Evolutionary conservation across 2,797 vertebrate genomes (phyloP).

Genomic region (Acridotheres tristis): DNA sequence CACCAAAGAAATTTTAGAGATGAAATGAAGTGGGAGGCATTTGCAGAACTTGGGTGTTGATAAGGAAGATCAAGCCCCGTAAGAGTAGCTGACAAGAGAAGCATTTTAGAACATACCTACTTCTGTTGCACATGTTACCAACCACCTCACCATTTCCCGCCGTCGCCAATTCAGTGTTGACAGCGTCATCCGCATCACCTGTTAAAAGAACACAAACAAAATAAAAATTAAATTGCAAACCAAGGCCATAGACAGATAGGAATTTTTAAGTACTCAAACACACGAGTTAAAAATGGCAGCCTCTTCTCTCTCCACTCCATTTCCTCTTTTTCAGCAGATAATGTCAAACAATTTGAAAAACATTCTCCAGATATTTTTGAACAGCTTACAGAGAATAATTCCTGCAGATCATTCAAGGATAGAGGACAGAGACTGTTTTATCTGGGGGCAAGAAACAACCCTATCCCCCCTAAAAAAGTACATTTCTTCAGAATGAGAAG

Average conservation of each 20-base stretch:
- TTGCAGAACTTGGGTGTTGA: not conserved
- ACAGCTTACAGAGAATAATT: not conserved
- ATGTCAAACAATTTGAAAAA: not conserved
- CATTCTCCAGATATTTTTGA: not conserved
- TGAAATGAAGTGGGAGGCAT: not conserved
- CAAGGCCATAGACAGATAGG: not conserved
- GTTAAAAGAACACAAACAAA: slow-evolving; percentile 20
- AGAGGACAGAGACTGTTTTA: no score
- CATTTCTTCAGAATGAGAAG: not conserved
- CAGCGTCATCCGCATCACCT: slow-evolving; percentile 99
- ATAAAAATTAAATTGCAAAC: not conserved
- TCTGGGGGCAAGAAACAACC: not conserved
- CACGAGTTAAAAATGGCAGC: not conserved
- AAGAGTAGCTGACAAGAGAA: not conserved
- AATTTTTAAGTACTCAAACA: not conserved
- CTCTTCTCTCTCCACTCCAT: not conserved
- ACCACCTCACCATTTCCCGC: slow-evolving; percentile 98
- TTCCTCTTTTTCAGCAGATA: not conserved
- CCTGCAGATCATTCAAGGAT: not conserved
- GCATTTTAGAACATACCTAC: slow-evolving; percentile 84
- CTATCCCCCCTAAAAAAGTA: not conserved
- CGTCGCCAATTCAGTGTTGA: slow-evolving; percentile 97
- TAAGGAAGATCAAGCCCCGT: not conserved
- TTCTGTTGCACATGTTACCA: slow-evolving; percentile 99
- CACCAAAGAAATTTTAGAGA: not conserved